Evolutionary conservation across 2,888 invertebrate genomes (phyloP), one percentile per base, ranked within the genome.

Genomic region (Notocelia uddmanniana): DNA sequence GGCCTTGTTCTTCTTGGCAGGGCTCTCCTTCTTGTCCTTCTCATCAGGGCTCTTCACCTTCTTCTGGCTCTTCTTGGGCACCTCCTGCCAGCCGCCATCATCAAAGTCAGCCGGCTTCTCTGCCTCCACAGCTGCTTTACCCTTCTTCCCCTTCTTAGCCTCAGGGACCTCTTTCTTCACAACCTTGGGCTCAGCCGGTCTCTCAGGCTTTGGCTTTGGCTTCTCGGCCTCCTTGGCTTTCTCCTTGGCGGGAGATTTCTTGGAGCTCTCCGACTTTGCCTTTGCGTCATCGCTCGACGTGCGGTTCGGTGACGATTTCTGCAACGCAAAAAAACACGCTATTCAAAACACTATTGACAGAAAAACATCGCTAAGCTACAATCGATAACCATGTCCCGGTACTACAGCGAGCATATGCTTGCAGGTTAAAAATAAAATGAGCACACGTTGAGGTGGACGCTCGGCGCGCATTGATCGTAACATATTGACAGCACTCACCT

Each of bases 41-140:
- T 95, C 95, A 66, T 95, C 95, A 73, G 95, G 94, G 55, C 84
- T 82, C 88, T 96, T 96, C 73, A 95, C 94, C 78, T 95, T 95
- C 84, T 97, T 97, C 85, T 96, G 97, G 74, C 95, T 94, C 86
- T 96, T 94, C 81, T 96, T 94, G 74, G 96, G 91, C 77, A 96
- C 96, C 78, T 94, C 95, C 90, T 97, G 96, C 97, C 97, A 97
- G 63, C 95, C 95, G 57, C 96, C 96, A 79, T 96, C 96, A 87
- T 96, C 96, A 88, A 95, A 96, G 80, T 96, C 96, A 55, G 95
- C 94, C 11, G 96, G 96, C 83, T 96, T 96, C 78, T 96, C 96
- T 74, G 94, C 89, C 64, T 94, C 92, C 74, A 86, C 85, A 77
- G 93, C 92, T 71, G 81, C 80, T 85, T 95, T 95, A 57, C 88